Base-by-base conservation (phyloP, 2,888 invertebrate genomes). In the Pseudococcus viburni region DNA sequence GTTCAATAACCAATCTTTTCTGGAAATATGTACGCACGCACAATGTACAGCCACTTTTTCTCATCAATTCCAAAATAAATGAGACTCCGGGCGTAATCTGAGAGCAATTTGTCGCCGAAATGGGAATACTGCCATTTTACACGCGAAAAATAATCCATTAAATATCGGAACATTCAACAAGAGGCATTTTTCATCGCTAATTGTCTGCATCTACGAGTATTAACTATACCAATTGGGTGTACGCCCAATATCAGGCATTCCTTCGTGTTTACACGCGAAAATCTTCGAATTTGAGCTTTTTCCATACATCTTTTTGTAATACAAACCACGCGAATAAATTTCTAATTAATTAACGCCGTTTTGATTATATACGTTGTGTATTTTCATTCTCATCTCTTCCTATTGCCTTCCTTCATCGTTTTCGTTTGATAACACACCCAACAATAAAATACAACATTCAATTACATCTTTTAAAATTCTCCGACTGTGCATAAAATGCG, bases 131-230 rank as follows among this genome's bases (percentile, higher is more conserved):
- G 15, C 64, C 12, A 8, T 64, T 64, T 19, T 22, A 22, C 64
- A 64, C 64, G 64, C 64, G 64, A 64, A 64, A 55, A 55, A 55
- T 64, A 64, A 64, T 64, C 64, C 64, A 64, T 64, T 64, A 64
- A 22, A 22, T 64, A 64, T 19, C 4, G 64, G n/a, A 64, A 22
- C 22, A 64, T 64, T 64, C 22, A 11, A 64, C 64, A 9, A 64
- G 22, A 11, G 15, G 64, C 12, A 59, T 22, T 64, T 64, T 64
- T 64, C 64, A 64, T 22, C 22, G 22, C 22, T 64, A 19, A 22
- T 64, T 22, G 64, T 64, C 64, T 22, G 42, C 42, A 9, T 42
- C 42, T 42, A 64, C 11, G 11, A 22, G 22, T n/a, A 59, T n/a
- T n/a, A n/a, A n/a, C 5, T n/a, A n/a, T n/a, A n/a, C 64, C 12